Percentiles rank a stretch among this genome's conserved stretches.
phyloP scores from a whole-genome alignment of 2,888 invertebrate genomes.

The Morpho deidamia region DNA sequence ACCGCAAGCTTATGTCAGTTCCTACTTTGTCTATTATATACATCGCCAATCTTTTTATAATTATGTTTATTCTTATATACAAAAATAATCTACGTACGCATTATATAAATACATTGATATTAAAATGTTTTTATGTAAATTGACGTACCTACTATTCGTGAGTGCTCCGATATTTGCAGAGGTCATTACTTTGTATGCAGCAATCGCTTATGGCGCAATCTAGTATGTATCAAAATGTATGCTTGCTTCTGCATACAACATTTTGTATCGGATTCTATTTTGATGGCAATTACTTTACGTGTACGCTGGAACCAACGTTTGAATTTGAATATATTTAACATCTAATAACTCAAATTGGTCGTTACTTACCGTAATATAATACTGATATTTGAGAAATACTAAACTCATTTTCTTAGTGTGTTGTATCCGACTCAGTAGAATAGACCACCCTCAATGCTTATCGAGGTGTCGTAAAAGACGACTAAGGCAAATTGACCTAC shows the following conservation, averaged over 20 bases:
- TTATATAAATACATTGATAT: background rate
- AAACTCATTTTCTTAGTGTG: too few relatives aligned
- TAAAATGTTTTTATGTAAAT: constrained; percentile 3
- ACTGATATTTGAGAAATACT: too few relatives aligned
- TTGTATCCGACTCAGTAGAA: too few relatives aligned
- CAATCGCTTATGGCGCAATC: constrained; percentile 22
- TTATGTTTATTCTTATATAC: too few relatives aligned
- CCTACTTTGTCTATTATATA: too few relatives aligned
- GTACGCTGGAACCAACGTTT: background rate
- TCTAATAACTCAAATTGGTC: background rate
- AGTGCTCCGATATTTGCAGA: constrained; percentile 19
- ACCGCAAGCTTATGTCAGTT: too few relatives aligned
- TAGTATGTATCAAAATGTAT: constrained; percentile 21
- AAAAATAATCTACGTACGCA: too few relatives aligned
- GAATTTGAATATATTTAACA: background rate
- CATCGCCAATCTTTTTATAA: too few relatives aligned
- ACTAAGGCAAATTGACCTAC: too few relatives aligned
- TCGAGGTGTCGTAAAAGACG: too few relatives aligned
- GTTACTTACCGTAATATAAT: background rate
- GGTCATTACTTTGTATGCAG: constrained; percentile 24
- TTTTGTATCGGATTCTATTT: constrained; percentile 16
- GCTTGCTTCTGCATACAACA: constrained; percentile 16
- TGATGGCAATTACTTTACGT: background rate
- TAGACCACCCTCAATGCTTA: too few relatives aligned
- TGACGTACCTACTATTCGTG: constrained; percentile 5